Evolutionary conservation across 2,113 vertebrate species (phyloP).

Genomic region (Microtus montanus): DNA sequence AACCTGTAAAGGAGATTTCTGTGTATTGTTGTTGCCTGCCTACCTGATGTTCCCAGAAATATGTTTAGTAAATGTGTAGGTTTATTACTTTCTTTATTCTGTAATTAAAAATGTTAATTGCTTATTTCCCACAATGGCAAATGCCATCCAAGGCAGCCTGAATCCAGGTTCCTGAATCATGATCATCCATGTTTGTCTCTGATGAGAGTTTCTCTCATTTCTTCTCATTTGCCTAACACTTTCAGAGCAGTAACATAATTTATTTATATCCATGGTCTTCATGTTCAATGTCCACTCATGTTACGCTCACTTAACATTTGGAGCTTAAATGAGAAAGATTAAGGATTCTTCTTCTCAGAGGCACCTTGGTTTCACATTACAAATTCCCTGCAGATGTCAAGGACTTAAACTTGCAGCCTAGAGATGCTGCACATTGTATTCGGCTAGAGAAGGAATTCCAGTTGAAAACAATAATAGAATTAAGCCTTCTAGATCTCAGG

Average conservation of each 20-base stretch:
- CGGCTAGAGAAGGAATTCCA: conserved; percentile 46
- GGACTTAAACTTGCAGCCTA: conserved; percentile 35
- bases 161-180: not conserved
- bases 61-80: not conserved
- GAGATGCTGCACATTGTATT: conserved; percentile 1
- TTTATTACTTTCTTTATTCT: not conserved
- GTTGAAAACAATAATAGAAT: conserved; percentile 34
- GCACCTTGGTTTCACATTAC: not conserved
- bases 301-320: not conserved
- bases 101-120: not conserved
- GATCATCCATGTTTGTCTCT: not conserved
- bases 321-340: not conserved
- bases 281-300: conserved; percentile 24
- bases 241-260: not conserved
- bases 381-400: not conserved
- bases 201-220: not conserved
- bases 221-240: not conserved
- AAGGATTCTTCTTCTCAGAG: not conserved
- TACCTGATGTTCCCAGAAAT: not conserved
- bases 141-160: not conserved
- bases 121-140: not conserved
- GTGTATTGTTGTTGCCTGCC: not conserved
- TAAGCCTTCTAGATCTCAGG: conserved; percentile 52
- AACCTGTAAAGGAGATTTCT: not conserved
- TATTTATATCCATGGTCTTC: not conserved